phyloP scores from a whole-genome alignment of 53 echinoderm and acorn worm species.

The Astropecten irregularis region DNA sequence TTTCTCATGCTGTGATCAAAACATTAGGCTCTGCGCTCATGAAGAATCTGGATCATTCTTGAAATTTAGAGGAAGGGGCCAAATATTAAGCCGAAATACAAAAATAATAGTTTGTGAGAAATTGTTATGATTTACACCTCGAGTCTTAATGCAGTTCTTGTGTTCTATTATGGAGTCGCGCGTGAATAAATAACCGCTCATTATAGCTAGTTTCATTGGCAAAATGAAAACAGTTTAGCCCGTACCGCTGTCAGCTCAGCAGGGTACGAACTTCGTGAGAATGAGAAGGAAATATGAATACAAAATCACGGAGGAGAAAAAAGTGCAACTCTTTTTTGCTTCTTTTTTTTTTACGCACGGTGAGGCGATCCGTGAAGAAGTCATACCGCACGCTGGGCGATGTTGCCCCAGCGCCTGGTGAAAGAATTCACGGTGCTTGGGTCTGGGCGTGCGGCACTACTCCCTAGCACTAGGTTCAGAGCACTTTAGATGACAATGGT shows the following conservation, averaged over 20 bases:
- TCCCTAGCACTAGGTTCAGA: constrained; percentile 9
- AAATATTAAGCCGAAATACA: too few species aligned
- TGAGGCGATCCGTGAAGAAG: constrained; percentile 30
- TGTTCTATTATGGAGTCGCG: too few species aligned
- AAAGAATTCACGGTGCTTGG: constrained; percentile 23
- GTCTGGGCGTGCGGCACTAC: neutral
- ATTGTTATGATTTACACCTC: too few species aligned
- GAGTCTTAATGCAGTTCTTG: too few species aligned
- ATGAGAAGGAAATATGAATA: neutral
- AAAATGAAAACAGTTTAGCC: constrained; percentile 51
- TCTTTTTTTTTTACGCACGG: neutral
- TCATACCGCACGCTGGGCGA: constrained; percentile 42
- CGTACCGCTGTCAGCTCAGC: constrained; percentile 12
- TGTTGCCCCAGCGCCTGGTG: neutral
- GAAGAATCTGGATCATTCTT: too few species aligned
- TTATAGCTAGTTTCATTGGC: too few species aligned
- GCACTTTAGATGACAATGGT: constrained; percentile 30
- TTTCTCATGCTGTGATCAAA: too few species aligned
- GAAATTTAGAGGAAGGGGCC: too few species aligned
- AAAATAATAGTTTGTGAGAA: too few species aligned
- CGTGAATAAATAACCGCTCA: too few species aligned
- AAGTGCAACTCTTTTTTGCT: constrained; percentile 34
- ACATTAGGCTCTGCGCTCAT: too few species aligned
- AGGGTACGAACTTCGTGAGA: constrained; percentile 22
- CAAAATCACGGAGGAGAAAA: neutral